These are phyloP conservation scores for Caracal caracal DNA, from an alignment of 2,113 vertebrate species.

Conservation along the genomic window DNA sequence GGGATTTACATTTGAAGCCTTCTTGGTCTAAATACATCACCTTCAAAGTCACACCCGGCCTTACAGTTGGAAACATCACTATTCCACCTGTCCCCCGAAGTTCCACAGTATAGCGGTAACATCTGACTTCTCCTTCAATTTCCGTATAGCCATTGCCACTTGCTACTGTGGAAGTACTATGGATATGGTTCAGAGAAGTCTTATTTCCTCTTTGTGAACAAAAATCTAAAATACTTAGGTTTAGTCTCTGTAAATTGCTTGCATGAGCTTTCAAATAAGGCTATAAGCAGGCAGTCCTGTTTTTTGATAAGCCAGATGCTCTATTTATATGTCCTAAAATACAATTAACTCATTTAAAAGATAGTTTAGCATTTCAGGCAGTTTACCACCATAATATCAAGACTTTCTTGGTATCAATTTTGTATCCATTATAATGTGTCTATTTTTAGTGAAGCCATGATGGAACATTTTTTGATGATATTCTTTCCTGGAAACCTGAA, in stretches of 20 bases:
- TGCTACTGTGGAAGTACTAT: neutral
- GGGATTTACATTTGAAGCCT: neutral
- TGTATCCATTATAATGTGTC: constrained; percentile 29
- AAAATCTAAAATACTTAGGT: constrained; percentile 38
- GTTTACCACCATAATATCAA: constrained; percentile 34
- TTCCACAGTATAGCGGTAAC: neutral
- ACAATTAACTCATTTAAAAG: constrained; percentile 63
- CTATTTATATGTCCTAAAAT: constrained; percentile 63
- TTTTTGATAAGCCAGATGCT: constrained; percentile 46
- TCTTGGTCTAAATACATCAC: neutral
- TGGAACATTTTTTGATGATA: constrained; percentile 25
- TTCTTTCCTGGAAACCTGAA: constrained; percentile 54
- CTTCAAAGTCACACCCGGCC: neutral
- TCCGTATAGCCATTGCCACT: neutral
- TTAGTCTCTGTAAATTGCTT: constrained; percentile 24
- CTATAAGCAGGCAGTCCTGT: neutral
- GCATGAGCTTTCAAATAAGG: constrained; percentile 46
- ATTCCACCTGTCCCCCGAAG: neutral
- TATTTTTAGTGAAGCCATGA: constrained; percentile 50
- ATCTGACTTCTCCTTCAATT: neutral
- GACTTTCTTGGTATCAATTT: constrained; percentile 47
- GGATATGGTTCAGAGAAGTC: neutral
- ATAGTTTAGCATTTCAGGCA: constrained; percentile 50
- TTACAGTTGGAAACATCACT: neutral
- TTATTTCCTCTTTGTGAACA: neutral